A percentile compares a stretch with the other conserved stretches of the same genome.
These are phyloP conservation scores for Pomatorhinus ruficollis DNA, from an alignment of 2,113 vertebrate species.

Conservation along the genomic window DNA sequence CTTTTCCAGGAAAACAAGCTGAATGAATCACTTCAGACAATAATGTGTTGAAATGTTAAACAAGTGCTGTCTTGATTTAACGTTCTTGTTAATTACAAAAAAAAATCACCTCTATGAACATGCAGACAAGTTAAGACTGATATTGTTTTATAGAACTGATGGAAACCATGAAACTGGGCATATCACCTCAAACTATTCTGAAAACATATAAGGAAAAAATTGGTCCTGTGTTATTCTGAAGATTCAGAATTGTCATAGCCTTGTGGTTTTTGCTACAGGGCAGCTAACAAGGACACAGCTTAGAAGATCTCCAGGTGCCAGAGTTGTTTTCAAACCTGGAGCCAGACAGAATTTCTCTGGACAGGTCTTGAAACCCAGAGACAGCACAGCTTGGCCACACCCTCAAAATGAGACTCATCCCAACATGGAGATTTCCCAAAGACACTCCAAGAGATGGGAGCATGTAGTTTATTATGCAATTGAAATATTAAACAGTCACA, in stretches of 20 bases:
- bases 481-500: not conserved
- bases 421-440: not conserved
- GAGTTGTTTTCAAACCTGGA: not conserved
- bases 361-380: not conserved
- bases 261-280: not conserved
- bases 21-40: conserved; percentile 62
- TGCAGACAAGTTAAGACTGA: conserved; percentile 60
- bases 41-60: conserved; percentile 65
- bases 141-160: conserved; percentile 27
- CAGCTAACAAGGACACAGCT: not conserved
- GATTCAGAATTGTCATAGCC: not conserved
- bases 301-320: not conserved
- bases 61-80: conserved; percentile 71
- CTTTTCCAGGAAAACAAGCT: conserved; percentile 61
- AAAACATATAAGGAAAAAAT: not conserved
- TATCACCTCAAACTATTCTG: not conserved
- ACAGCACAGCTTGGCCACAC: not conserved
- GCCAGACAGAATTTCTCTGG: not conserved
- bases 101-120: not conserved
- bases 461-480: not conserved
- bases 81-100: conserved; percentile 61
- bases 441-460: not conserved
- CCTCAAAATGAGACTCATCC: not conserved
- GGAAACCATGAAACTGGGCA: not conserved
- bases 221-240: not conserved